A percentile compares a stretch with the other conserved stretches of the same genome.
Conservation (phyloP, 2,888 invertebrate species). For the Drosophila austrosaltans region DNA sequence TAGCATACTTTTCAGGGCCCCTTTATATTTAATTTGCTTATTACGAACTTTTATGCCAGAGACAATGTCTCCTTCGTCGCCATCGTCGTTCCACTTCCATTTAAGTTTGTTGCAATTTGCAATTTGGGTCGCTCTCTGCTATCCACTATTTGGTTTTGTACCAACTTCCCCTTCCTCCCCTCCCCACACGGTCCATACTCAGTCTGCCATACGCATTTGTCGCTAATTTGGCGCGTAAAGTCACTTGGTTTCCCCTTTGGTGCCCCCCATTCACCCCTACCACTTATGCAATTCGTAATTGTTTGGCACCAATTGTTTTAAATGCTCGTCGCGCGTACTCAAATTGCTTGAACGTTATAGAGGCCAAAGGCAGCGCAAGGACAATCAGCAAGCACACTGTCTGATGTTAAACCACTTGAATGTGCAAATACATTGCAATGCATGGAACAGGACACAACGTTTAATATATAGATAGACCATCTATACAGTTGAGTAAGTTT, state of each 20-base stretch:
- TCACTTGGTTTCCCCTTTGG: constrained; percentile 28
- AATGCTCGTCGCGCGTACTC: constrained; percentile 69
- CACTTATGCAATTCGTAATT: constrained; percentile 58
- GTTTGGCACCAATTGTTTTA: constrained; percentile 79
- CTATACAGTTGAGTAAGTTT: background rate
- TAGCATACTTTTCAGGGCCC: constrained; percentile 55
- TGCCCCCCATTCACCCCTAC: background rate
- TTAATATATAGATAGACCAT: background rate
- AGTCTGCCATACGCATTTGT: constrained; percentile 51
- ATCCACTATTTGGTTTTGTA: background rate
- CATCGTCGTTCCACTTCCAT: constrained; percentile 51
- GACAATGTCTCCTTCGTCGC: constrained; percentile 64
- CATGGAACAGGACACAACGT: background rate
- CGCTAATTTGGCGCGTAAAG: constrained; percentile 69
- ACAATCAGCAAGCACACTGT: constrained; percentile 3
- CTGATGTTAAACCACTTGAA: constrained; percentile 52
- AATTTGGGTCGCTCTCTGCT: constrained; percentile 65
- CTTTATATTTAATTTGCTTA: constrained; percentile 72
- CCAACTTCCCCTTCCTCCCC: background rate
- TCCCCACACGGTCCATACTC: background rate
- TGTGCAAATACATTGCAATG: constrained; percentile 34
- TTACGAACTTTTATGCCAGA: constrained; percentile 62
- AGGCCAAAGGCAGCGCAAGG: constrained; percentile 15
- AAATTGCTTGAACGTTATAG: constrained; percentile 65
- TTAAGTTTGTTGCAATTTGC: constrained; percentile 72